Evolutionary conservation across 2,888 invertebrate genomes (phyloP), one percentile per base, ranked within the genome.

Genomic region (Ormia ochracea): DNA sequence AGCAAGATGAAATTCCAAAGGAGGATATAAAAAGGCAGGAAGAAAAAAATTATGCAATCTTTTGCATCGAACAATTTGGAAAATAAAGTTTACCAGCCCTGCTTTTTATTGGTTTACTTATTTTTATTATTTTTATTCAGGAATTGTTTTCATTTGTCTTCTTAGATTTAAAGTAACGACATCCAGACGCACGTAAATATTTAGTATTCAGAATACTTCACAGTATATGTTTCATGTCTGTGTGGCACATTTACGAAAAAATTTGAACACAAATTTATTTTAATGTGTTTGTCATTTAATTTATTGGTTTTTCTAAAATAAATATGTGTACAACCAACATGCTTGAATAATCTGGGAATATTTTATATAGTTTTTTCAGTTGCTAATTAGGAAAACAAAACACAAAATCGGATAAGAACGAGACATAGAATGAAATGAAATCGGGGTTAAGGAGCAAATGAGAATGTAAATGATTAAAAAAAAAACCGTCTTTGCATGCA

Each of bases 401-500:
- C 66, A 41, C 66, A 66, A 41, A 52, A 21, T 41, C 41, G 19
- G 38, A 66, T 54, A 54, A 66, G 52, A 41, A 52, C 52, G 50
- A 50, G 50, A 38, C 50, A n/a, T 17, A 33, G 48, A 48, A 23
- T 17, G 36, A 65, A 63, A 1, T 17, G 14, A 28, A 33, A 38
- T 21, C 4, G 3, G 19, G 50, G 50, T 17, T 52, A 38, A 50
- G 23, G 4, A 4, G 17, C 21, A 14, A 48, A 48, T 17, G 5
- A 26, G 23, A 38, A 54, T 52, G 17, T 17, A 17, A 52, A 26
- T 52, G 14, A 28, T 26, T 26, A 26, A 28, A 26, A 26, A 21
- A 45, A 17, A 5, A 31, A 6, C 7, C 3, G 31, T 31, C 14
- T 14, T 12, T 38, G 12, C 14, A 14, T 38, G 38, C 9, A 14